phyloP scores from a whole-genome alignment of 2,888 invertebrate genomes.

The Drosophila birchii region DNA sequence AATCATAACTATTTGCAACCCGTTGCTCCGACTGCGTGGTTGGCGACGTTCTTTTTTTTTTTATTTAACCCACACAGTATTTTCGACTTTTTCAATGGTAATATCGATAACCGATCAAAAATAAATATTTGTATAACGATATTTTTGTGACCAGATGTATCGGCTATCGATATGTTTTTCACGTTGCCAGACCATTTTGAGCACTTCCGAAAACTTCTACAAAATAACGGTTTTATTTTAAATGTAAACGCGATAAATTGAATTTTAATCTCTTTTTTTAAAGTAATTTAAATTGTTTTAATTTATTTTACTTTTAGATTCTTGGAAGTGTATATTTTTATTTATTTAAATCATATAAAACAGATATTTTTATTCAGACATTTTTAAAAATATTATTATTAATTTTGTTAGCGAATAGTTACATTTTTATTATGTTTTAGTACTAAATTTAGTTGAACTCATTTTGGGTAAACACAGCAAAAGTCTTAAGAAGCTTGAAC shows the following conservation, averaged over 20 bases:
- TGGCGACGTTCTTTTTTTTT: constrained; percentile 33
- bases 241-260: background rate
- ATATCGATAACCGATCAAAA: too few relatives aligned
- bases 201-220: too few relatives aligned
- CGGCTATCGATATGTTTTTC: background rate
- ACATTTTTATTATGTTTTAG: too few relatives aligned
- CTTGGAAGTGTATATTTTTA: background rate
- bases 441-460: too few relatives aligned
- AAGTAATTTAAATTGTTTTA: background rate
- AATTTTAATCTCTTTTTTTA: background rate
- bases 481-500: background rate
- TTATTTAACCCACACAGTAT: constrained; percentile 44
- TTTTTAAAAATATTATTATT: background rate
- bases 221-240: too few relatives aligned
- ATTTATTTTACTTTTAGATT: background rate
- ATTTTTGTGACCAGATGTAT: background rate
- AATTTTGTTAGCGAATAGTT: too few relatives aligned
- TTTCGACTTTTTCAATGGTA: constrained; percentile 58
- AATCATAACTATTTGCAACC: constrained; percentile 55
- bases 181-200: too few relatives aligned
- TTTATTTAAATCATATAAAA: background rate
- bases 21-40: constrained; percentile 37
- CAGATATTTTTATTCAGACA: background rate
- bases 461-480: background rate
- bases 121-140: too few relatives aligned